Percentiles rank a stretch among this genome's conserved stretches.
Evolutionary conservation across 2,797 vertebrate genomes (phyloP).

Genomic region (Mallotus villosus): DNA sequence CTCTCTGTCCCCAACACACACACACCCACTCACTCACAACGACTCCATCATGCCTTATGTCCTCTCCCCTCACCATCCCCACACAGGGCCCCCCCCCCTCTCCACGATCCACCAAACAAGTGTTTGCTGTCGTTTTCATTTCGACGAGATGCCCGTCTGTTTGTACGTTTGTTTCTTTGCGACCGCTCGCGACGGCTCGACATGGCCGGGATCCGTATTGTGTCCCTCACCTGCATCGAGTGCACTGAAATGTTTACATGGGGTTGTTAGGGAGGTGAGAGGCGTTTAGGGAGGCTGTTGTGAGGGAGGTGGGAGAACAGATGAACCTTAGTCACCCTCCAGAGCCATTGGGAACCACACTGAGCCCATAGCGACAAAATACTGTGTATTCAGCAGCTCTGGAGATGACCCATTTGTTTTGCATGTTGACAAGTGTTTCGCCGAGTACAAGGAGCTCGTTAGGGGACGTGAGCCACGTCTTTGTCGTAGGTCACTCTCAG

Average conservation of each 20-base stretch:
- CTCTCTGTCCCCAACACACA: not conserved
- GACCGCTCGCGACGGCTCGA: conserved; percentile 70
- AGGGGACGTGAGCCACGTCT: no score
- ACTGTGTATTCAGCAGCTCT: no score
- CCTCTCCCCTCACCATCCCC: not conserved
- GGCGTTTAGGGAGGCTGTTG: not conserved
- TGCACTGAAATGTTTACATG: conserved; percentile 9
- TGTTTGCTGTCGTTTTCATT: no score
- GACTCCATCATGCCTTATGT: not conserved
- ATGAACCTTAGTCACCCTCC: no score
- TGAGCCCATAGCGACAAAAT: no score
- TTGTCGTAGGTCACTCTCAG: no score
- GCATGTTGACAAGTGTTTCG: no score
- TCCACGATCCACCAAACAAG: conserved; percentile 54
- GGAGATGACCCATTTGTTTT: no score
- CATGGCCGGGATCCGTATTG: not conserved
- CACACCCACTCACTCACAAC: not conserved
- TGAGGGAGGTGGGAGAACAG: not conserved
- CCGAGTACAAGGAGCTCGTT: no score
- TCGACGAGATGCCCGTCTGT: conserved; percentile 29
- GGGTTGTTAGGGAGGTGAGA: not conserved
- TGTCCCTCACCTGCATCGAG: not conserved
- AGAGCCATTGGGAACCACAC: no score
- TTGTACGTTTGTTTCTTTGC: conserved; percentile 70
- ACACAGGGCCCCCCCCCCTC: not conserved